Evolutionary conservation across 1,140 invertebrate species (phyloP), one percentile per base, ranked within the genome.

Genomic region (Phenacoccus solenopsis): DNA sequence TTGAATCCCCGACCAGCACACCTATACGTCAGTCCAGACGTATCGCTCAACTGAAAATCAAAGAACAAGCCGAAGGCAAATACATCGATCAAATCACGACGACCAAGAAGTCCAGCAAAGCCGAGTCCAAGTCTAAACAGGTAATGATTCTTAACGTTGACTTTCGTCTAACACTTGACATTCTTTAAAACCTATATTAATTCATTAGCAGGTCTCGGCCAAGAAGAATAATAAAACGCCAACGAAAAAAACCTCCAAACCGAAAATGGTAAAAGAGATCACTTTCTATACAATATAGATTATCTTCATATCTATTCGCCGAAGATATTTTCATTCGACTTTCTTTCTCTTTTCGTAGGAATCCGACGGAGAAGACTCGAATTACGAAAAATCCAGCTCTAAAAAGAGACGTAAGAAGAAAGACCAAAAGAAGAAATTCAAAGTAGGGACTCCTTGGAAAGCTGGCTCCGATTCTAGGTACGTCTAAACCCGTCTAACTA

Each of bases 1-100:
- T 56, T 28, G 72, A 22, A 1, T 24, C 16, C 1, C 22, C 22
- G 1, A 21, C 1, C 9, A 70, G 71, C 1, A 69, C 71, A 2
- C 27, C 49, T 22, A 70, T 72, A 1, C 78, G 90, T 20, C 87
- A 89, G 74, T 91, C 89, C 7, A 81, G 90, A 2, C 81, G 91
- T 67, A 91, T 94, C 74, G 91, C 91, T 0, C 90, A 92, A 75
- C 82, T 91, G 72, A 90, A 92, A 74, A 91, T 93, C 67, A 89
- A 88, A 68, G 74, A 75, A 56, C 72, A 91, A 77, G 87, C 87
- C 0, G 88, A 93, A 69, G 77, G 87, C 9, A 81, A 88, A 57
- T 84, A 87, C 73, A 76, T 87, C 25, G 88, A 91, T 74, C 88
- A 90, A 74, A 84, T 87, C 1, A 82, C 84, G 0, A 20, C 59